A percentile compares a stretch with the other conserved stretches of the same genome.
Conservation (phyloP, 2,113 vertebrate genomes). For the Corvus moneduloides region DNA sequence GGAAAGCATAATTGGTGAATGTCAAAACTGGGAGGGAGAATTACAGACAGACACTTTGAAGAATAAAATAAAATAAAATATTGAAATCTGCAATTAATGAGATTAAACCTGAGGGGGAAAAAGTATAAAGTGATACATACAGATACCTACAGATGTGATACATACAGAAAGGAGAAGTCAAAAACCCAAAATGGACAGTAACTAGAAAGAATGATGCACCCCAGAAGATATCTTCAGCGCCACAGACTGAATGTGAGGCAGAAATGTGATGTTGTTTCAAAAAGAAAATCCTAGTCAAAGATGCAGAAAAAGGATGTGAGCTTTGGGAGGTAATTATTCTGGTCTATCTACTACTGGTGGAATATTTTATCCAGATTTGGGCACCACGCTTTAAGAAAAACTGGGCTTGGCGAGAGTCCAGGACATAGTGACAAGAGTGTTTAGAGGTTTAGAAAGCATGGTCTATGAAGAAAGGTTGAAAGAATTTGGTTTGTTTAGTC, state of each 20-base stretch:
- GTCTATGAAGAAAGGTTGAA: slow-evolving; percentile 40
- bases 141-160: background rate
- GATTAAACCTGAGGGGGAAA: background rate
- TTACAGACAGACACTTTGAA: background rate
- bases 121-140: background rate
- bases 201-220: background rate
- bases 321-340: background rate
- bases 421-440: slow-evolving; percentile 40
- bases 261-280: background rate
- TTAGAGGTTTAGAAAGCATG: slow-evolving; percentile 43
- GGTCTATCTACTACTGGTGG: background rate
- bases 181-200: background rate
- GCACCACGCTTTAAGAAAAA: slow-evolving; percentile 9
- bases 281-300: background rate
- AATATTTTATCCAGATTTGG: slow-evolving; percentile 37
- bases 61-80: background rate
- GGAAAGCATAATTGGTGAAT: background rate
- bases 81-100: background rate
- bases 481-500: slow-evolving; percentile 61
- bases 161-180: background rate
- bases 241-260: background rate
- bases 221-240: background rate
- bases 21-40: background rate
- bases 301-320: background rate
- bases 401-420: slow-evolving; percentile 27